These are phyloP conservation scores for Trimorus sp. DNA, from an alignment of 2,888 invertebrate species.

Conservation along the genomic window DNA sequence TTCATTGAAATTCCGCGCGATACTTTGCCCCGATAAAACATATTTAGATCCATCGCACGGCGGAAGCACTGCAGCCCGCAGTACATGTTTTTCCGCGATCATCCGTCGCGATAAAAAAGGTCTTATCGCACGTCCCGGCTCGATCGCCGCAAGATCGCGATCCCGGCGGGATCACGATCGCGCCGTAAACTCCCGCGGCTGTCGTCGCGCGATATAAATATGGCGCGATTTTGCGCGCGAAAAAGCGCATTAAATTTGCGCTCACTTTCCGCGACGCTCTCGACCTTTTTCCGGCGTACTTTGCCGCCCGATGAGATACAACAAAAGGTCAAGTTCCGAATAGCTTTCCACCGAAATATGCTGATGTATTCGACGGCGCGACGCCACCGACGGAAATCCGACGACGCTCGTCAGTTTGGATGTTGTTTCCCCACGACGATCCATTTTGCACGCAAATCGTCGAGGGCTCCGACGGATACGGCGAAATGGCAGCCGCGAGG, in stretches of 20 bases:
- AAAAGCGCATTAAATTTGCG: conserved; percentile 22
- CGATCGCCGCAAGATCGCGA: too few species aligned
- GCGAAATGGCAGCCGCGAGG: conserved; percentile 31
- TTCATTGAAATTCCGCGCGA: too few species aligned
- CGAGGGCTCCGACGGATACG: conserved; percentile 37
- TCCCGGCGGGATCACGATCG: too few species aligned
- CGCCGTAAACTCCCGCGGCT: too few species aligned
- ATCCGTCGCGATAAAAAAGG: neutral
- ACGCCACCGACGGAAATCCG: conserved; percentile 61
- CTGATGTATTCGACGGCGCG: conserved; percentile 66
- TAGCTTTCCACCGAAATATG: conserved; percentile 65
- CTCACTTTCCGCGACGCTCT: conserved; percentile 15
- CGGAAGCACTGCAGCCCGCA: too few species aligned
- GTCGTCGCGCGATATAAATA: too few species aligned
- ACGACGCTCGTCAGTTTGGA: conserved; percentile 67
- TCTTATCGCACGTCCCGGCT: too few species aligned
- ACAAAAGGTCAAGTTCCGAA: conserved; percentile 69
- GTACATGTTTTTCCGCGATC: too few species aligned
- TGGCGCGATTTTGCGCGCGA: too few species aligned
- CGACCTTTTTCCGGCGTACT: conserved; percentile 21
- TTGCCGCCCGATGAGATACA: conserved; percentile 48
- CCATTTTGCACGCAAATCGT: conserved; percentile 62
- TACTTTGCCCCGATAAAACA: too few species aligned
- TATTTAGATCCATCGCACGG: too few species aligned
- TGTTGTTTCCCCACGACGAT: conserved; percentile 59